phyloP scores from a whole-genome alignment of 2,888 invertebrate species.

The Agriopis leucophaearia region DNA sequence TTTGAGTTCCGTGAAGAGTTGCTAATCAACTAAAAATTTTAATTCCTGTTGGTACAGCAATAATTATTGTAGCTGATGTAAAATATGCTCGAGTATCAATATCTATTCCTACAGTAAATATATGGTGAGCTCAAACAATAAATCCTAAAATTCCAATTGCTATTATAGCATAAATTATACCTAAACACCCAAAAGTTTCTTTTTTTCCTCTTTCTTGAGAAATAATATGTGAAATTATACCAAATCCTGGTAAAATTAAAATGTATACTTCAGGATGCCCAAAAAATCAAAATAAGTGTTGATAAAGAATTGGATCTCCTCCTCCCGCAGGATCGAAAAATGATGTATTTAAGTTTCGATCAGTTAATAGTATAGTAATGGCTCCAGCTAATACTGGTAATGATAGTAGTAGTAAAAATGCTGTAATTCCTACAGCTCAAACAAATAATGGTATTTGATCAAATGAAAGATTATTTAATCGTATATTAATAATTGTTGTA shows the following conservation, averaged over 20 bases:
- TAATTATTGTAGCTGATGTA: conserved; percentile 94
- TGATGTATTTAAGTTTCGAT: conserved; percentile 92
- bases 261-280: conserved; percentile 95
- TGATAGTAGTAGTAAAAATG: conserved; percentile 87
- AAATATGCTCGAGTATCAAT: conserved; percentile 94
- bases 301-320: conserved; percentile 92
- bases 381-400: conserved; percentile 92
- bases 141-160: conserved; percentile 93
- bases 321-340: conserved; percentile 94
- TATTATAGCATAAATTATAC: conserved; percentile 94
- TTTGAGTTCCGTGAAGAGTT: conserved; percentile 88
- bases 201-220: conserved; percentile 91
- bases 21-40: conserved; percentile 93
- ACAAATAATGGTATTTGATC: conserved; percentile 91
- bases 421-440: conserved; percentile 88
- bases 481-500: conserved; percentile 91
- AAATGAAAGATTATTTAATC: conserved; percentile 85
- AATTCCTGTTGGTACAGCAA: conserved; percentile 94
- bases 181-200: conserved; percentile 90
- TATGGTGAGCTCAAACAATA: conserved; percentile 94
- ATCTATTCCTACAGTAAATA: conserved; percentile 94
- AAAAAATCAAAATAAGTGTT: conserved; percentile 96
- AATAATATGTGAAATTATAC: conserved; percentile 93
- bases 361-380: conserved; percentile 92
- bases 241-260: conserved; percentile 94